These are phyloP conservation scores for Eupithecia centaureata DNA, from an alignment of 2,888 invertebrate species.

Conservation along the genomic window DNA sequence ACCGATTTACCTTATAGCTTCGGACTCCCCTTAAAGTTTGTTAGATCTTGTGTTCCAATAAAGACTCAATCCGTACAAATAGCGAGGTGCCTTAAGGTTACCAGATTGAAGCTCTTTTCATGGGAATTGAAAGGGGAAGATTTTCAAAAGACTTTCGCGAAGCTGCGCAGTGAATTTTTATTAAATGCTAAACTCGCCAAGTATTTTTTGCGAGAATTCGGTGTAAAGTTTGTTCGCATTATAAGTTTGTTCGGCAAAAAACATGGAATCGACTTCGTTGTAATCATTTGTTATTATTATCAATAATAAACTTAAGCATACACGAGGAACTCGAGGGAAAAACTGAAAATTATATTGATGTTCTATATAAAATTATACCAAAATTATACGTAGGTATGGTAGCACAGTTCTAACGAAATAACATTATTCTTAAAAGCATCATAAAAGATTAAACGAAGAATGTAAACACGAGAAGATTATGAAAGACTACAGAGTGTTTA, in stretches of 20 bases:
- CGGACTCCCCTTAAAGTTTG: no score
- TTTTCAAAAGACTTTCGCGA: slow-evolving; percentile 8
- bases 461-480: slow-evolving; percentile 45
- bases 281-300: not conserved
- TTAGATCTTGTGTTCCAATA: slow-evolving; percentile 12
- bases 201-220: not conserved
- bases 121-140: slow-evolving; percentile 7
- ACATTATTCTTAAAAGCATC: slow-evolving; percentile 22
- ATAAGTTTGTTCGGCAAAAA: not conserved
- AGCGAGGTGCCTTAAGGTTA: slow-evolving; percentile 11
- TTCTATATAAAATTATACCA: not conserved
- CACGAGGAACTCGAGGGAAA: not conserved
- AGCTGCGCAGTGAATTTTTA: slow-evolving; percentile 3
- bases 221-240: not conserved
- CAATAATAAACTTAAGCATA: not conserved
- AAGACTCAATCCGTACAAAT: slow-evolving; percentile 16
- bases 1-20: no score
- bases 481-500: slow-evolving; percentile 45
- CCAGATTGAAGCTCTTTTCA: slow-evolving; percentile 4
- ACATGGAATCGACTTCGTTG: not conserved
- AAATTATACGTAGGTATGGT: not conserved
- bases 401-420: not conserved
- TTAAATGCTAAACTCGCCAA: not conserved
- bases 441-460: slow-evolving; percentile 36
- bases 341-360: not conserved